Base-by-base conservation (phyloP, 2,888 invertebrate species). In the Lasius platythorax region DNA sequence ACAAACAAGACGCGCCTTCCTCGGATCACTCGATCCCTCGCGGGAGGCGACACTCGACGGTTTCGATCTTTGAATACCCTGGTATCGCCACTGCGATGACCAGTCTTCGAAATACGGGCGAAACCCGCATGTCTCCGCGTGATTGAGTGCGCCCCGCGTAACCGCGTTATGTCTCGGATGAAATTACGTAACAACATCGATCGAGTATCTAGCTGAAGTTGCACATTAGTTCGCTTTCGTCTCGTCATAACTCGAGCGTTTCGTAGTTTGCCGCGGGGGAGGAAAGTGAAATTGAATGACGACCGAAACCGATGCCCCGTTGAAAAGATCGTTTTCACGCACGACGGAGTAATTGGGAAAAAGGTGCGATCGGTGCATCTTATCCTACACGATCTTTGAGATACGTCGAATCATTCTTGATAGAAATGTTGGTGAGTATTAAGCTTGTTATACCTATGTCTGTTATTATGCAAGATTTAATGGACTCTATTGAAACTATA, bases 61-160 rank as follows among this genome's bases (percentile, higher is more conserved):
- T 92, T 93, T 92, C 93, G 92, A 93, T 94, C 93, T 93, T 94
- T 93, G 94, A 92, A 93, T 93, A 93, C 92, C 89, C 90, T 88
- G 86, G 92, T 90, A 89, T 91, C 92, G 92, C 88, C 90, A 89
- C 89, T 87, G 88, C 91, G 92, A 93, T 93, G 92, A 93, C 92
- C 94, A 93, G 94, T 94, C 93, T 91, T 93, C 92, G 92, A 93
- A 93, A 93, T 92, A 93, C 93, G 88, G 90, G 90, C 93, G 93
- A 92, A 93, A 91, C 91, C 90, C 90, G 86, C 88, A 87, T 90
- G 87, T 86, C 88, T 85, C 86, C 76, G 86, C 75, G 85, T 68
- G 72, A 84, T 64, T 76, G 61, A 83, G 50, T 18, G 82, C 46
- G 23, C 11, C 43, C 46, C 75, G 33, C 43, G 46, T 53, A 12